Percentiles rank a stretch among this genome's conserved stretches.
These are phyloP conservation scores for Chrosomus eos DNA, from an alignment of 2,797 vertebrate species.

Conservation along the genomic window DNA sequence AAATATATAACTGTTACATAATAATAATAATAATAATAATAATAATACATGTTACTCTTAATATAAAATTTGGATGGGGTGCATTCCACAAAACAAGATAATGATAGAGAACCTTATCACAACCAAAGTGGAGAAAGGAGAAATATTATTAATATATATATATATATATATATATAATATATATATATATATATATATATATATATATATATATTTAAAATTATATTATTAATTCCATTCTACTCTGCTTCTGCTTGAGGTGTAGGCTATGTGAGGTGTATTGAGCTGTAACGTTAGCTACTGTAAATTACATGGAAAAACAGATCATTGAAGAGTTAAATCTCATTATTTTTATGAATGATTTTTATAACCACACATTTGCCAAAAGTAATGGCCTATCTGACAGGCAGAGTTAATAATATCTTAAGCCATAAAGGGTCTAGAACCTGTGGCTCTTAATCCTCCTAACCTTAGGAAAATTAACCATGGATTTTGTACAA, in stretches of 20 bases:
- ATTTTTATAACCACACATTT: neutral
- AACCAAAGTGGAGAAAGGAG: neutral
- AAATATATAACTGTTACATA: neutral
- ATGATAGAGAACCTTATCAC: neutral
- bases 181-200: no score
- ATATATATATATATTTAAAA: no score
- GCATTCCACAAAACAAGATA: neutral
- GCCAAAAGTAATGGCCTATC: neutral
- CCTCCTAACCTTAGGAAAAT: neutral
- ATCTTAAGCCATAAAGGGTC: neutral
- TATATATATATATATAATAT: no score
- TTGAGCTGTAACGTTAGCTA: neutral
- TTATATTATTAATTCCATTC: neutral
- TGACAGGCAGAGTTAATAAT: neutral
- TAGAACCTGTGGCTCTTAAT: neutral
- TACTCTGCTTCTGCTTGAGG: neutral
- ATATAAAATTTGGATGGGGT: neutral
- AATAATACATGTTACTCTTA: neutral
- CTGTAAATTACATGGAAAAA: neutral
- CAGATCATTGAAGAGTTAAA: neutral
- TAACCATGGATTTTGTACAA: no score
- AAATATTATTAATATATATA: no score
- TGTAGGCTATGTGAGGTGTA: neutral
- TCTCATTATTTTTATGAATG: neutral
- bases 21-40: neutral